A percentile compares a stretch with the other conserved stretches of the same genome.
These are phyloP conservation scores for Melanotus villosus DNA, from an alignment of 2,888 invertebrate species.

Conservation along the genomic window DNA sequence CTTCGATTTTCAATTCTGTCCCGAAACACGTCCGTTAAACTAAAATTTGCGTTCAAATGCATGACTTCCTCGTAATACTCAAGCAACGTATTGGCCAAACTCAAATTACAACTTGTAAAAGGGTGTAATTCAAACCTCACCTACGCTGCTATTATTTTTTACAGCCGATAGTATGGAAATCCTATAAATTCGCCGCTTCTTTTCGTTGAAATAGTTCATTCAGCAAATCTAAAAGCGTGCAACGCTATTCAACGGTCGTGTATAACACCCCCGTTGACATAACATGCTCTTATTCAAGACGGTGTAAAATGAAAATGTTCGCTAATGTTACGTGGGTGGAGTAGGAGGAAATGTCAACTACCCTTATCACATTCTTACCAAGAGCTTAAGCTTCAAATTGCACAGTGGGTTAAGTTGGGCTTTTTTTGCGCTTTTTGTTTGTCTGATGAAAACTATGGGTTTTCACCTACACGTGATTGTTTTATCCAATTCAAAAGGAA, in stretches of 20 bases:
- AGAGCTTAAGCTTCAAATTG: not conserved
- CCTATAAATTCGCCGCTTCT: not conserved
- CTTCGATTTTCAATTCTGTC: slow-evolving; percentile 21
- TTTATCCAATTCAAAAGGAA: no score
- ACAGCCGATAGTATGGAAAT: not conserved
- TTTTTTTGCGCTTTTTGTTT: no score
- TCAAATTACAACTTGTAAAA: not conserved
- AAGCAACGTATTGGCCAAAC: not conserved
- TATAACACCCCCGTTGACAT: not conserved
- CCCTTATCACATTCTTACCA: not conserved
- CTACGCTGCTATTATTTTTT: not conserved
- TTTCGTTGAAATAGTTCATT: not conserved
- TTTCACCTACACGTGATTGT: no score
- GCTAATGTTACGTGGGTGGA: slow-evolving; percentile 10
- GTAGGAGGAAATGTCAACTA: slow-evolving; percentile 5
- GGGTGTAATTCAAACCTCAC: not conserved
- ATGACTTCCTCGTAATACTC: not conserved
- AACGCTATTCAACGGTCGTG: not conserved
- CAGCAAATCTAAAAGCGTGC: not conserved
- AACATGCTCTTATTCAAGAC: slow-evolving; percentile 10
- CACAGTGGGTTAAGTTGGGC: not conserved
- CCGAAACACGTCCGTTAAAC: slow-evolving; percentile 1
- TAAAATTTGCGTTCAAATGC: not conserved
- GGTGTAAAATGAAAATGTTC: slow-evolving; percentile 12
- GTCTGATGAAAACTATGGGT: no score